Conservation (phyloP, 2,797 vertebrate genomes). For the Danio tinwini region DNA sequence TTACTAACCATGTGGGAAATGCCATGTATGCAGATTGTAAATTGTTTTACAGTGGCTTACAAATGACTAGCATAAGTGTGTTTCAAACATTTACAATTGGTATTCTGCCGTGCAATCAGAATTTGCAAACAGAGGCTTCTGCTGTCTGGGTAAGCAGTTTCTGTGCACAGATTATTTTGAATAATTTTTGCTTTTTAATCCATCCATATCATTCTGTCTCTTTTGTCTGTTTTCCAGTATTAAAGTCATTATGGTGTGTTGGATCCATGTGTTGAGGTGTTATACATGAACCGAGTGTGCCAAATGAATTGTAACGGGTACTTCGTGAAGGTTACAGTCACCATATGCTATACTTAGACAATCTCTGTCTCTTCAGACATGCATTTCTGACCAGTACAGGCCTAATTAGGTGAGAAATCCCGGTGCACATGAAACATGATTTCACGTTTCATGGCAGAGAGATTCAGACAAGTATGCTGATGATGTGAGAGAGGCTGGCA, state of each 20-base stretch:
- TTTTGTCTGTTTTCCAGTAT: background rate
- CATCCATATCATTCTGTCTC: background rate
- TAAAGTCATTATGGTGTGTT: constrained; percentile 1
- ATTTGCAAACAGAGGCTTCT: too few species aligned
- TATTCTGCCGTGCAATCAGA: too few species aligned
- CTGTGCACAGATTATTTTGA: background rate
- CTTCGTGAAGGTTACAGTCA: constrained; percentile 2
- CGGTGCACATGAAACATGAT: constrained; percentile 7
- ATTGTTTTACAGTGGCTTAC: too few species aligned
- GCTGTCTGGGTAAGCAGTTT: too few species aligned
- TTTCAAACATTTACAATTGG: too few species aligned
- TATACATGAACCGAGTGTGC: background rate
- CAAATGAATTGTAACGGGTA: background rate
- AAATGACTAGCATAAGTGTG: too few species aligned
- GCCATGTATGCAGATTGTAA: too few species aligned
- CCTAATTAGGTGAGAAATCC: constrained; percentile 2
- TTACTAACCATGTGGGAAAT: too few species aligned
- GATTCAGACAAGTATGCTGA: background rate
- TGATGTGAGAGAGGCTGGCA: background rate
- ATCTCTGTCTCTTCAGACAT: background rate
- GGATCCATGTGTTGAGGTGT: background rate
- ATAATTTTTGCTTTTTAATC: background rate
- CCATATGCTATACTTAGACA: background rate
- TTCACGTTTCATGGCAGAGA: background rate
- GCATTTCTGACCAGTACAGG: constrained; percentile 9